phyloP scores from a whole-genome alignment of 37 sponge, comb jelly and placozoan species.

The Oopsacas minuta region DNA sequence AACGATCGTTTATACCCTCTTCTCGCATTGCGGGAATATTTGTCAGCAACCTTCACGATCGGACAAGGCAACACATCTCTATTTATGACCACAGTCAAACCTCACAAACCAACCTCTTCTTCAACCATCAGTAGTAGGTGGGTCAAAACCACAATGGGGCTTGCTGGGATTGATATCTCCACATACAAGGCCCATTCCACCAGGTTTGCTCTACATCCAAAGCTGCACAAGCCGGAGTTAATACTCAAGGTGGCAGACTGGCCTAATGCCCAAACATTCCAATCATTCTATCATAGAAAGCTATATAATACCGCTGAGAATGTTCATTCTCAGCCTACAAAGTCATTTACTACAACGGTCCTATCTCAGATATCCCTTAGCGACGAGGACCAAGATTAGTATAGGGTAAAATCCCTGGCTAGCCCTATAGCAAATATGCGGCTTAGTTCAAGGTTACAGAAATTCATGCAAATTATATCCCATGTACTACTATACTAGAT shows the following conservation, averaged over 20 bases:
- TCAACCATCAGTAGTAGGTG: constrained; percentile 19
- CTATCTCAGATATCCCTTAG: not conserved
- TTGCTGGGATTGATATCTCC: constrained; percentile 21
- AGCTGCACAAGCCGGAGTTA: not conserved
- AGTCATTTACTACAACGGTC: not conserved
- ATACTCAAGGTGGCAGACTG: not conserved
- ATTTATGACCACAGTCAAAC: constrained; percentile 11
- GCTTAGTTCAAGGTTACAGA: too few species aligned
- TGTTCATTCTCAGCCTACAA: not conserved
- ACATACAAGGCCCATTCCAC: constrained; percentile 19
- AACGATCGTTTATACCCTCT: not conserved
- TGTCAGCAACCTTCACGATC: not conserved
- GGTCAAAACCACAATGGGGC: constrained; percentile 18
- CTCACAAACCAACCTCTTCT: constrained; percentile 25
- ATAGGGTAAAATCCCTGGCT: not conserved
- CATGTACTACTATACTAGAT: too few species aligned
- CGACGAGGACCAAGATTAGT: too few species aligned
- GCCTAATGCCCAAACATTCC: not conserved
- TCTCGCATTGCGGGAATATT: not conserved
- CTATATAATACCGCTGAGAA: not conserved
- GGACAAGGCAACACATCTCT: not conserved
- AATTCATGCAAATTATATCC: too few species aligned
- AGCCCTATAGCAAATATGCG: not conserved
- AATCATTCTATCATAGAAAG: not conserved
- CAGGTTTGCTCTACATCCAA: not conserved